Conservation (phyloP, 2,113 vertebrate species). For the Siniperca chuatsi region DNA sequence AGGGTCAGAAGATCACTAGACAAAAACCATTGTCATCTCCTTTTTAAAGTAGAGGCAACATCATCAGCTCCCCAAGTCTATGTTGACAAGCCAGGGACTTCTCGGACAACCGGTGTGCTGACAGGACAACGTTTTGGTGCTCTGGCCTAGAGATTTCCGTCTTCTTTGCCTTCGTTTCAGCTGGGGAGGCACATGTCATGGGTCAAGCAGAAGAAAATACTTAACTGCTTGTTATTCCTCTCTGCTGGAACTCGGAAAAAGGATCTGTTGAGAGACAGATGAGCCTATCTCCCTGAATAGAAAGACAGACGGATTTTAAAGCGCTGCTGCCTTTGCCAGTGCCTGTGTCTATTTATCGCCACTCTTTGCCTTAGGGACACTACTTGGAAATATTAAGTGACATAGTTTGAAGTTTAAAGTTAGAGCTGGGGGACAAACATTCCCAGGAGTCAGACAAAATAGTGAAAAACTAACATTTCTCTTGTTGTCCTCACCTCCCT, state of each 20-base stretch:
- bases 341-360: conserved; percentile 47
- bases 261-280: conserved; percentile 74
- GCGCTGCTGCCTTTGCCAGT: conserved; percentile 37
- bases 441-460: conserved; percentile 22
- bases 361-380: conserved; percentile 34
- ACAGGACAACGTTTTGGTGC: conserved; percentile 62
- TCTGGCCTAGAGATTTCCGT: conserved; percentile 45
- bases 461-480: conserved; percentile 51
- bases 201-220: conserved; percentile 76
- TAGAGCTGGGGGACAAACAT: conserved; percentile 52
- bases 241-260: conserved; percentile 60
- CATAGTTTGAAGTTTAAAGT: conserved; percentile 65
- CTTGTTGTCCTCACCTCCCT: conserved; percentile 6
- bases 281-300: conserved; percentile 65
- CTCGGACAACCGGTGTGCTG: conserved; percentile 62
- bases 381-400: conserved; percentile 49
- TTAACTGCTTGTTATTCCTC: conserved; percentile 76
- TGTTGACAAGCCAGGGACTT: conserved; percentile 70
- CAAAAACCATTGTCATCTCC: conserved; percentile 23
- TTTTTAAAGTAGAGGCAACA: conserved; percentile 31
- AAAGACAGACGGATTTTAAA: conserved; percentile 61
- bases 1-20: conserved; percentile 43
- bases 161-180: conserved; percentile 40
- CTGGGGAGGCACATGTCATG: conserved; percentile 61
- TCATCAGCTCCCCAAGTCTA: conserved; percentile 40